A percentile compares a stretch with the other conserved stretches of the same genome.
Conservation (phyloP, 2,888 invertebrate species). For the Neoaliturus tenellus region DNA sequence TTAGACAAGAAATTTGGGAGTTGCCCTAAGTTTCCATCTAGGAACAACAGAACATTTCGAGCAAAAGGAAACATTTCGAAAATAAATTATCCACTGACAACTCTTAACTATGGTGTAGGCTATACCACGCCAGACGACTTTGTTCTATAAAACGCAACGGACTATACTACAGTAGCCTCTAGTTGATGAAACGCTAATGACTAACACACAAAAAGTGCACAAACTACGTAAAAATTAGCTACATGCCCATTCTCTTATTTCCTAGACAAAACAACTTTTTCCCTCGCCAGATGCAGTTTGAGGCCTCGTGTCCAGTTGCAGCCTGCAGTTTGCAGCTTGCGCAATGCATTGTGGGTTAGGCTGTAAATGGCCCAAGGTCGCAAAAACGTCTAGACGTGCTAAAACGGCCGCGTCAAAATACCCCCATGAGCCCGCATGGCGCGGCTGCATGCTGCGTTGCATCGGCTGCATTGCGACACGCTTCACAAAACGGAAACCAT, state of each 20-base stretch:
- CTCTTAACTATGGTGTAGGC: too few relatives aligned
- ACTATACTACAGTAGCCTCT: too few relatives aligned
- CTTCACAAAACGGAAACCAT: background rate
- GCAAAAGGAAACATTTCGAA: too few relatives aligned
- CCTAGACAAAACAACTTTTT: constrained; percentile 1
- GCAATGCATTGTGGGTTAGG: constrained; percentile 8
- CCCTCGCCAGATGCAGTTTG: background rate
- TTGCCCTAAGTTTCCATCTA: too few relatives aligned
- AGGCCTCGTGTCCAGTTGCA: background rate
- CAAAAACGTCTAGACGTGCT: constrained; percentile 41
- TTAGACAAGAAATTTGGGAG: too few relatives aligned
- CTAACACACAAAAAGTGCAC: too few relatives aligned
- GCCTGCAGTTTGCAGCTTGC: background rate
- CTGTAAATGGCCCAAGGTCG: constrained; percentile 34
- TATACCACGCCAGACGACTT: too few relatives aligned
- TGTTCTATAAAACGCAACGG: too few relatives aligned
- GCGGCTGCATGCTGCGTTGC: background rate
- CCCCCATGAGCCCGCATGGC: constrained; percentile 15
- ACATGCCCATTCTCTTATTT: background rate
- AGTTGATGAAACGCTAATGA: too few relatives aligned
- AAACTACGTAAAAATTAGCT: too few relatives aligned
- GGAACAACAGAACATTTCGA: too few relatives aligned
- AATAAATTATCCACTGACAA: too few relatives aligned
- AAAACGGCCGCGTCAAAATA: constrained; percentile 36
- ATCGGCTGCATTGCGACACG: background rate